These are phyloP conservation scores for Bombycilla garrulus DNA, from an alignment of 2,113 vertebrate species.

Conservation along the genomic window DNA sequence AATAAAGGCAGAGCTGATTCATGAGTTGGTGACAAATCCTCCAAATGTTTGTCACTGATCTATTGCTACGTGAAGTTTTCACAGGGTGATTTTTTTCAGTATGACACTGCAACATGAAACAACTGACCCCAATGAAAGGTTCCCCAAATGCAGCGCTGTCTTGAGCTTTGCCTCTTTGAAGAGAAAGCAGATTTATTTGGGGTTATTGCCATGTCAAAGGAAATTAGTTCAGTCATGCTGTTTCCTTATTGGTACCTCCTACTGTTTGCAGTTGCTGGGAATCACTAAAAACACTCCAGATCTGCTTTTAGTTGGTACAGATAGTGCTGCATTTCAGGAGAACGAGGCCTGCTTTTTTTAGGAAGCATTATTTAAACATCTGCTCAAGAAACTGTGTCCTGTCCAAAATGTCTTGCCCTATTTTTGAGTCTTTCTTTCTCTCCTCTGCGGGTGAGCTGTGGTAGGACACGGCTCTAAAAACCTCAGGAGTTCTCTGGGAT, in stretches of 20 bases:
- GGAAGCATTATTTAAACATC: conserved; percentile 23
- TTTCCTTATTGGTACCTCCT: not conserved
- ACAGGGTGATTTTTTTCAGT: not conserved
- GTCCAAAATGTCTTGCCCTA: not conserved
- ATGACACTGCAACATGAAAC: not conserved
- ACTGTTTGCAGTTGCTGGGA: conserved; percentile 18
- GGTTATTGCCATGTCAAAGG: conserved; percentile 7
- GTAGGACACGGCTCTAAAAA: not conserved
- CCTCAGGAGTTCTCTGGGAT: not conserved
- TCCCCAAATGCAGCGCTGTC: not conserved
- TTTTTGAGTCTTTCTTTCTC: not conserved
- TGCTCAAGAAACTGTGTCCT: not conserved
- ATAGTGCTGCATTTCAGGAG: not conserved
- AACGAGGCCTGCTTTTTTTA: not conserved
- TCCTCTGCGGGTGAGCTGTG: not conserved
- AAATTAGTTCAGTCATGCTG: conserved; percentile 28
- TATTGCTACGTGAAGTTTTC: not conserved
- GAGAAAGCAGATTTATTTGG: conserved; percentile 2
- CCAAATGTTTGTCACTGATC: not conserved
- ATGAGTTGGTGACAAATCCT: not conserved
- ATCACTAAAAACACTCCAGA: not conserved
- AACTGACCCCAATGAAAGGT: not conserved
- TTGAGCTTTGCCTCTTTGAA: not conserved
- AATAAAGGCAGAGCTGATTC: not conserved
- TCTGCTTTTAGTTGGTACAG: not conserved